Evolutionary conservation across 2,797 vertebrate genomes (phyloP), one percentile per base, ranked within the genome.

Genomic region (Xerus rutilus): DNA sequence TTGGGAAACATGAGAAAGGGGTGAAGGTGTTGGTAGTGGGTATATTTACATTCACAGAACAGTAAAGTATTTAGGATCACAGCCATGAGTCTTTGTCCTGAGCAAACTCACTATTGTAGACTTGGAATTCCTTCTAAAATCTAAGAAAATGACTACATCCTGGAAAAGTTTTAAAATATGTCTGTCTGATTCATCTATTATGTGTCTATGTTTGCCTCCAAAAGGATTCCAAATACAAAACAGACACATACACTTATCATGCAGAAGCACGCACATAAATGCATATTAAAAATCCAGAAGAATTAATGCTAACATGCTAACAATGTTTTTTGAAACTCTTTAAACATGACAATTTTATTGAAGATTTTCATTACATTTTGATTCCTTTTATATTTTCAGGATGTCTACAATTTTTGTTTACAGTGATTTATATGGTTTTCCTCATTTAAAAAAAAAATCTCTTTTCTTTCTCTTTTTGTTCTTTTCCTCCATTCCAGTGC

Each of bases 351-450:
- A 92, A 18, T 28, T 92, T 92, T 76, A 81, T 39, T 91, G 13
- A 65, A 85, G 6, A 14, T 84, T 81, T 88, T 89, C 13, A 88
- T 39, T 82, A 32, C 18, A 70, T 76, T 86, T 93, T 49, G 62
- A 86, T 77, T 70, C 86, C 21, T 86, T 77, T 78, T 65, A 45
- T 45, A 85, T 85, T 77, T 94, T 88, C 67, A 92, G 32, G 30
- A 32, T 82, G 4, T 67, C 25, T 93, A 23, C 64, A 21, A 91
- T 89, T 86, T 91, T 92, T 95, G 43, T 59, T 91, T 85, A 69
- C 25, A 78, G 9, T 90, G 5, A 86, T 30, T 57, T 49, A 69
- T 67, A 52, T 54, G 87, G 32, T 6, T 67, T 93, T 92, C 43
- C 13, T 49, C 79, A 69, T 65, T 91, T 81, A 3, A 85, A 88